Percentiles rank a stretch among this genome's conserved stretches.
Conservation (phyloP, 2,888 invertebrate genomes). For the Bhutanitis thaidina region DNA sequence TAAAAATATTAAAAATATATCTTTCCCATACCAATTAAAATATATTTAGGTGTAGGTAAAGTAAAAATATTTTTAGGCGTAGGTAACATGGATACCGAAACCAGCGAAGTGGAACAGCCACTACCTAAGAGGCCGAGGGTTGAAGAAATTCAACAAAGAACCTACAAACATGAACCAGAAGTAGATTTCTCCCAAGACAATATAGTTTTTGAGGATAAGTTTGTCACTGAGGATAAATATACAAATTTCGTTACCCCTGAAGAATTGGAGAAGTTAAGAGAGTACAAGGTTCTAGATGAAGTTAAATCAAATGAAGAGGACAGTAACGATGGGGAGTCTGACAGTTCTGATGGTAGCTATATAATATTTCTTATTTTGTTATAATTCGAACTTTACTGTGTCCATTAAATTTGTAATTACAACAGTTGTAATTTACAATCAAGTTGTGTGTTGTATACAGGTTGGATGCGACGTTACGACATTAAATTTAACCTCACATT, state of each 20-base stretch:
- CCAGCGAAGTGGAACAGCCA: constrained; percentile 28
- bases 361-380: background rate
- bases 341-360: constrained; percentile 53
- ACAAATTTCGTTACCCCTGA: constrained; percentile 46
- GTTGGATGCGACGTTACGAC: too few species aligned
- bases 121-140: constrained; percentile 41
- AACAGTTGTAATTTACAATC: too few species aligned
- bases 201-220: constrained; percentile 22
- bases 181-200: constrained; percentile 31
- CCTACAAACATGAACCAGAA: constrained; percentile 9
- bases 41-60: constrained; percentile 20
- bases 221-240: constrained; percentile 37
- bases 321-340: constrained; percentile 55
- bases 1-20: background rate
- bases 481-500: too few species aligned
- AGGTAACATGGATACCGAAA: constrained; percentile 20
- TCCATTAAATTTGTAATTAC: too few species aligned
- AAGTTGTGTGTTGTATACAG: too few species aligned
- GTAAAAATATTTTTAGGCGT: constrained; percentile 18
- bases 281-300: constrained; percentile 70
- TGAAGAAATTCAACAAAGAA: background rate
- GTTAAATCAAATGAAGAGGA: constrained; percentile 66
- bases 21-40: constrained; percentile 7
- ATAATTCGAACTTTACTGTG: too few species aligned
- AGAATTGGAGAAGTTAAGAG: constrained; percentile 55